A percentile compares a stretch with the other conserved stretches of the same genome.
Evolutionary conservation across 2,113 vertebrate species (phyloP).

Genomic region (Ornithorhynchus anatinus): DNA sequence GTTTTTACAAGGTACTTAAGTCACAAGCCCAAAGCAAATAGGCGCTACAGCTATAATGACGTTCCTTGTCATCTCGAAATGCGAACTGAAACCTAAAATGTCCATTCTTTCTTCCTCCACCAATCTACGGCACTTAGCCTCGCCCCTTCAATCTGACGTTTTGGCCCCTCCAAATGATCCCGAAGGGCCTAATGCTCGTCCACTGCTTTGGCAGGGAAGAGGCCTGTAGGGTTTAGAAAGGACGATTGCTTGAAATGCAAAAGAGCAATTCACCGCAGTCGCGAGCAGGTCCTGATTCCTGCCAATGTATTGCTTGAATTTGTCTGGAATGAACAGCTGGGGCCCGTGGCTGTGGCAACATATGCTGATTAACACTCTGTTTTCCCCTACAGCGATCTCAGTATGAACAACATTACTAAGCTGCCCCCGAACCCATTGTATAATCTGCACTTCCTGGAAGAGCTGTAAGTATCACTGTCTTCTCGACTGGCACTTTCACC

Average conservation of each 20-base stretch:
- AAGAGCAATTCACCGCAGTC: slow-evolving; percentile 56
- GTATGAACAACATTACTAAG: slow-evolving; percentile 93
- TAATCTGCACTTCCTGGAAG: slow-evolving; percentile 90
- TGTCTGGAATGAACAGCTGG: slow-evolving; percentile 68
- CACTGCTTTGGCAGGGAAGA: slow-evolving; percentile 26
- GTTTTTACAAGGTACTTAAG: slow-evolving; percentile 46
- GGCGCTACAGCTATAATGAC: slow-evolving; percentile 6
- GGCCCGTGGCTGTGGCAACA: slow-evolving; percentile 52
- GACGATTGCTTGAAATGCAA: slow-evolving; percentile 24
- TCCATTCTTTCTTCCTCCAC: slow-evolving; percentile 20
- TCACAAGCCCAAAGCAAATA: slow-evolving; percentile 21
- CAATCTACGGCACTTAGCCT: background rate
- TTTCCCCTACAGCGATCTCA: slow-evolving; percentile 86
- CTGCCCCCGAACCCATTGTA: slow-evolving; percentile 76
- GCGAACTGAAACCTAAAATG: background rate
- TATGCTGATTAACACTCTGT: slow-evolving; percentile 61
- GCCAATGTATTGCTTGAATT: slow-evolving; percentile 58
- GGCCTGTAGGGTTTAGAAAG: background rate
- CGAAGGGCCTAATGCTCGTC: background rate
- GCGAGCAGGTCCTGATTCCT: slow-evolving; percentile 52
- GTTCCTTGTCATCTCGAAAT: slow-evolving; percentile 5
- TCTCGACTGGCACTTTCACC: slow-evolving; percentile 42
- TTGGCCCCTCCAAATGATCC: background rate
- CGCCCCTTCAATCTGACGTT: slow-evolving; percentile 10
- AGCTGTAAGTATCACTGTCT: slow-evolving; percentile 84